Evolutionary conservation across 2,113 vertebrate genomes (phyloP).

Genomic region (Grantiella picta): DNA sequence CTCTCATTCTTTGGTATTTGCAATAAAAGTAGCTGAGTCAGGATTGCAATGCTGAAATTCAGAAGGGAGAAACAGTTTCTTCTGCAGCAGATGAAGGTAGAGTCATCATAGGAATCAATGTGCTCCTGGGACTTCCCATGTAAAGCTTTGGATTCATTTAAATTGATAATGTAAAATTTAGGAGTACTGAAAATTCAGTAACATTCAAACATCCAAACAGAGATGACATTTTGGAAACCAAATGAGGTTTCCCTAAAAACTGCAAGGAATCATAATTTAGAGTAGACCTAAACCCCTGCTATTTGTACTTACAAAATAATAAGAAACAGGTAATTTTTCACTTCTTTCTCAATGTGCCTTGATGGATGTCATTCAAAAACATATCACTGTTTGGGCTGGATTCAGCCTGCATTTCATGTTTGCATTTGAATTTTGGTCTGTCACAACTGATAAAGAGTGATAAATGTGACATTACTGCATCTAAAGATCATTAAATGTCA

Average conservation of each 20-base stretch:
- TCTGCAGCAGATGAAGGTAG: not conserved
- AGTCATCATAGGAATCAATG: not conserved
- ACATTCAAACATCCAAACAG: not conserved
- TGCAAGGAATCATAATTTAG: not conserved
- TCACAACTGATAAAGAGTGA: conserved; percentile 79
- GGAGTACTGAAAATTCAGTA: not conserved
- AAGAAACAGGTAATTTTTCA: conserved; percentile 37
- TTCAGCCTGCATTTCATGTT: conserved; percentile 66
- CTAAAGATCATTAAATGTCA: conserved; percentile 91
- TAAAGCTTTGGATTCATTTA: not conserved
- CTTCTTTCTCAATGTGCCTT: not conserved
- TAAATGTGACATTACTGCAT: conserved; percentile 82
- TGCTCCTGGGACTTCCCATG: not conserved
- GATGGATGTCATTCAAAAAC: conserved; percentile 61
- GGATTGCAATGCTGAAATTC: not conserved
- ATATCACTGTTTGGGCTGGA: conserved; percentile 49
- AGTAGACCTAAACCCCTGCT: not conserved
- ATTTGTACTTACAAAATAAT: not conserved
- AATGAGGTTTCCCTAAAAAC: not conserved
- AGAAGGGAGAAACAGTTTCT: not conserved
- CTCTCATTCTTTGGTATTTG: not conserved
- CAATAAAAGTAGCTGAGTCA: not conserved
- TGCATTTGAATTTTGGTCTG: conserved; percentile 75
- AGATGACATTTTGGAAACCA: not conserved
- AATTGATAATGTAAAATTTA: not conserved